Conservation (phyloP, 2,888 invertebrate genomes). For the Apodemia duryi region DNA sequence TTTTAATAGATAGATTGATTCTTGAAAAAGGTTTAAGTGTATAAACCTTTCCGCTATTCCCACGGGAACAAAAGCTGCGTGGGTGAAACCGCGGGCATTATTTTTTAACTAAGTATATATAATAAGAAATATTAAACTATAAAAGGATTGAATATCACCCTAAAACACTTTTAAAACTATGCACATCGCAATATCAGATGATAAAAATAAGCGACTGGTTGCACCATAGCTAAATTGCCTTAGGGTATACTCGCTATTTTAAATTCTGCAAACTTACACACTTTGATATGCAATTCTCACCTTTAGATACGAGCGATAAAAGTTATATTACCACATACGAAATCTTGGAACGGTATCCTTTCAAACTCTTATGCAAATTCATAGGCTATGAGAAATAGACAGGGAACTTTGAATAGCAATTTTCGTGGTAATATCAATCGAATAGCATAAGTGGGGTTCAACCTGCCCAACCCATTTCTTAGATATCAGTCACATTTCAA, state of each 20-base stretch:
- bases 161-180: slow-evolving; percentile 34
- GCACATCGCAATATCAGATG: slow-evolving; percentile 31
- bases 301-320: slow-evolving; percentile 39
- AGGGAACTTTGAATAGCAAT: slow-evolving; percentile 55
- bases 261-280: slow-evolving; percentile 19
- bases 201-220: slow-evolving; percentile 33
- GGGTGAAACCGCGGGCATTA: too few species aligned
- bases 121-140: background rate
- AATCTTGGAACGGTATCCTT: slow-evolving; percentile 29
- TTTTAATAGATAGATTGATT: too few species aligned
- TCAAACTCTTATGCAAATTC: slow-evolving; percentile 37
- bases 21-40: too few species aligned
- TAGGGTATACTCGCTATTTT: slow-evolving; percentile 28
- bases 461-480: slow-evolving; percentile 50
- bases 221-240: slow-evolving; percentile 32
- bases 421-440: slow-evolving; percentile 65
- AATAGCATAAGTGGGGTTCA: slow-evolving; percentile 51
- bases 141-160: background rate
- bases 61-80: too few species aligned
- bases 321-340: slow-evolving; percentile 28
- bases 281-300: slow-evolving; percentile 34
- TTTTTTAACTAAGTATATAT: too few species aligned
- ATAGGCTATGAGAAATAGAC: slow-evolving; percentile 43
- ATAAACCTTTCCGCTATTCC: too few species aligned
- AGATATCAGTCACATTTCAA: slow-evolving; percentile 52